Conservation (phyloP, 2,113 vertebrate genomes). For the Amia ocellicauda region DNA sequence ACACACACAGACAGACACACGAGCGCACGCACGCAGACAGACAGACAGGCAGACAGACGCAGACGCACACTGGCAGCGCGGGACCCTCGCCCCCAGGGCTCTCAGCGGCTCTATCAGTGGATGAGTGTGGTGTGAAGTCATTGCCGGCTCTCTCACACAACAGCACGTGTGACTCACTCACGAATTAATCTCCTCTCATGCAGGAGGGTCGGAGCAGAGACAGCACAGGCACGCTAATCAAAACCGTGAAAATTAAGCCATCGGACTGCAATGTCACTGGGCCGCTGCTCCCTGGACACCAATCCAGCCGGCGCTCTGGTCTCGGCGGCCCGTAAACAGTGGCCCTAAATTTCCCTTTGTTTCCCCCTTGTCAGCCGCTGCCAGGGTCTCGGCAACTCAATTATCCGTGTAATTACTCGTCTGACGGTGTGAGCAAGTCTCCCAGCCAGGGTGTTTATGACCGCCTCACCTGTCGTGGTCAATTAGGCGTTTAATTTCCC, state of each 20-base stretch:
- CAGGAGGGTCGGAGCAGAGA: constrained; percentile 10
- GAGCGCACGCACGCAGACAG: too few species aligned
- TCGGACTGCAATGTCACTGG: constrained; percentile 31
- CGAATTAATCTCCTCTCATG: constrained; percentile 22
- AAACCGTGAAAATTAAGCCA: constrained; percentile 31
- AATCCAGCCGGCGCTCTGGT: too few species aligned
- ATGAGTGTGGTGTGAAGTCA: constrained; percentile 27
- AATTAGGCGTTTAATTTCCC: constrained; percentile 57
- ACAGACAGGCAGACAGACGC: too few species aligned
- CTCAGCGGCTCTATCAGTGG: constrained; percentile 32
- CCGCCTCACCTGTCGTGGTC: constrained; percentile 41
- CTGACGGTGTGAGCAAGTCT: constrained; percentile 20
- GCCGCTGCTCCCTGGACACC: too few species aligned
- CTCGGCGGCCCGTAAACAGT: too few species aligned
- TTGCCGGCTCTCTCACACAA: constrained; percentile 28
- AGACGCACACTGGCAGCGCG: too few species aligned
- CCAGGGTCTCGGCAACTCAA: constrained; percentile 23
- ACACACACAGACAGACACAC: too few species aligned
- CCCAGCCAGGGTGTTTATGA: constrained; percentile 10
- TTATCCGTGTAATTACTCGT: constrained; percentile 35
- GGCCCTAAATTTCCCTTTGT: background rate
- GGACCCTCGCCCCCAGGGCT: background rate
- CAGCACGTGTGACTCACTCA: background rate
- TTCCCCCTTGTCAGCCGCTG: constrained; percentile 10
- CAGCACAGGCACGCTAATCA: constrained; percentile 33